Evolutionary conservation across 2,888 invertebrate species (phyloP).

Genomic region (Acronicta leporina): DNA sequence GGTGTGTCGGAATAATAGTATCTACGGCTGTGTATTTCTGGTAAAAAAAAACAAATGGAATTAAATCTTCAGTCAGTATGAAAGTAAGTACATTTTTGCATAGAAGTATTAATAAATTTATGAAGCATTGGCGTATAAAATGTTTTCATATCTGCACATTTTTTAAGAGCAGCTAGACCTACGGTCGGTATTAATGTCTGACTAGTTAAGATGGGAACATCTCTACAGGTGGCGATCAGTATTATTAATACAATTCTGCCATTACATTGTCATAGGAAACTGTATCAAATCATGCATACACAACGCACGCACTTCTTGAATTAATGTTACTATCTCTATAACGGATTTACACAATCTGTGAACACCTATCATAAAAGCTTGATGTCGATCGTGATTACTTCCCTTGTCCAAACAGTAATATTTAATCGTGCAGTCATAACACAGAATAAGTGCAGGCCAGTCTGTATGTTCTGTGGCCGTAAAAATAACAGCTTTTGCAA

Average conservation of each 20-base stretch:
- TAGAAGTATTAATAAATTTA: too few relatives aligned
- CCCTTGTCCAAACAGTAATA: slow-evolving; percentile 31
- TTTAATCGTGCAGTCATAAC: slow-evolving; percentile 26
- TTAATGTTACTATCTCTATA: slow-evolving; percentile 1
- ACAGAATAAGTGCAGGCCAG: background rate
- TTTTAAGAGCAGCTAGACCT: too few relatives aligned
- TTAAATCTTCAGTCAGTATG: too few relatives aligned
- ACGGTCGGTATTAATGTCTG: too few relatives aligned
- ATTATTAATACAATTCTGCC: background rate
- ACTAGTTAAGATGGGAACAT: too few relatives aligned
- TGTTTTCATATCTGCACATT: too few relatives aligned
- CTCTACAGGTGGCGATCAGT: too few relatives aligned
- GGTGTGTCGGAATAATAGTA: background rate
- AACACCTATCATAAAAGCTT: slow-evolving; percentile 31
- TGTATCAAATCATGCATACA: slow-evolving; percentile 7
- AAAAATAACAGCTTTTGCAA: slow-evolving; percentile 46
- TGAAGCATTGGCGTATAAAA: too few relatives aligned
- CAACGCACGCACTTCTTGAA: slow-evolving; percentile 13
- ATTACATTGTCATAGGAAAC: slow-evolving; percentile 9
- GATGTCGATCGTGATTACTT: slow-evolving; percentile 34
- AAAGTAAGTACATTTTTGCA: too few relatives aligned
- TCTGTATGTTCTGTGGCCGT: slow-evolving; percentile 37
- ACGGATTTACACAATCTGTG: slow-evolving; percentile 10
- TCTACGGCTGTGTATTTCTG: background rate
- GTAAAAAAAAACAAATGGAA: too few relatives aligned